phyloP scores from a whole-genome alignment of 2,113 vertebrate species.

The Oncorhynchus tshawytscha region DNA sequence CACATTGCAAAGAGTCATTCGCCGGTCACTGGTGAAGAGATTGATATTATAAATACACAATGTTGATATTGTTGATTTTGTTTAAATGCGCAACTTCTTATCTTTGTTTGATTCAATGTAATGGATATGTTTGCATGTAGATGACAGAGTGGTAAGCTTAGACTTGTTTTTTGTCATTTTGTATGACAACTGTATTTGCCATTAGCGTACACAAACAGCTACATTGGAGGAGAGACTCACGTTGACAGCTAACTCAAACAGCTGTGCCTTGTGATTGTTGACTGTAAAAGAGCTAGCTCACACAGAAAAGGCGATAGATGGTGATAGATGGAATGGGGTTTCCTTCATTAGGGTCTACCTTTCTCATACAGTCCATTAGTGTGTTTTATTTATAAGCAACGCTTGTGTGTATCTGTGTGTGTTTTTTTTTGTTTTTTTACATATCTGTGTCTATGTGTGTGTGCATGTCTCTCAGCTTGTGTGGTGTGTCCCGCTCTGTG shows the following conservation, averaged over 20 bases:
- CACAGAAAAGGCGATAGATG: constrained; percentile 35
- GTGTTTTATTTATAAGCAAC: too few relatives aligned
- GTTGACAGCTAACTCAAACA: constrained; percentile 10
- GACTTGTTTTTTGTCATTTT: constrained; percentile 27
- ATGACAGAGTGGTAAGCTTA: neutral
- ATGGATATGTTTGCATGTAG: neutral
- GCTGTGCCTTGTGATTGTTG: constrained; percentile 26
- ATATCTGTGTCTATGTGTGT: neutral
- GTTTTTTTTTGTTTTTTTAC: neutral
- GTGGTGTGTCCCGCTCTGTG: constrained; percentile 27
- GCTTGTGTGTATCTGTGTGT: neutral
- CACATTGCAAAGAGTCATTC: too few relatives aligned
- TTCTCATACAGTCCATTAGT: neutral
- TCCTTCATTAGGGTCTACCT: constrained; percentile 47
- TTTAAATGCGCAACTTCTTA: too few relatives aligned
- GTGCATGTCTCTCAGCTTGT: constrained; percentile 14
- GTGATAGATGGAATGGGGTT: constrained; percentile 34
- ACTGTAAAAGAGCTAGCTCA: constrained; percentile 22
- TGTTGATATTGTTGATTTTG: too few relatives aligned
- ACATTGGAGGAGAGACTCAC: constrained; percentile 4
- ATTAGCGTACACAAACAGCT: constrained; percentile 18
- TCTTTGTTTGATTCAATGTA: neutral
- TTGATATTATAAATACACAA: too few relatives aligned
- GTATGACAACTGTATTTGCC: constrained; percentile 26
- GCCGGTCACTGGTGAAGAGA: too few relatives aligned